phyloP scores from a whole-genome alignment of 2,113 vertebrate species.

The Phocoena phocoena region DNA sequence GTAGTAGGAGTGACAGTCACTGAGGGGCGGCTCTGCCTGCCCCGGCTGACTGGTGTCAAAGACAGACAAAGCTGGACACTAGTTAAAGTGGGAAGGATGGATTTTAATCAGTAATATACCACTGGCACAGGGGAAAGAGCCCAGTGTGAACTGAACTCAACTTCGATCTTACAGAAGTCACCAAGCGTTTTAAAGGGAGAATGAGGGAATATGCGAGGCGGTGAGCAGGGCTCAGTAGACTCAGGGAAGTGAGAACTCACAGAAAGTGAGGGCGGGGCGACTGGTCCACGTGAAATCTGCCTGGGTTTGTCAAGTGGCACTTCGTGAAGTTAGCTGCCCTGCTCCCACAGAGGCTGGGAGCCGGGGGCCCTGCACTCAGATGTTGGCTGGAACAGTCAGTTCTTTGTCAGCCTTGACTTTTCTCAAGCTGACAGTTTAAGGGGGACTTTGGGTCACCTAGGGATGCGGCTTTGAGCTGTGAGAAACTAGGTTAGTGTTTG shows the following conservation, averaged over 20 bases:
- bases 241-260: not conserved
- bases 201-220: accelerated
- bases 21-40: not conserved
- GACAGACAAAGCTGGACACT: not conserved
- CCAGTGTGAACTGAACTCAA: not conserved
- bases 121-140: not conserved
- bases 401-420: not conserved
- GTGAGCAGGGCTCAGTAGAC: not conserved
- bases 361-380: not conserved
- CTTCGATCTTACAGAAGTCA: not conserved
- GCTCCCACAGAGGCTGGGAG: not conserved
- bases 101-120: not conserved
- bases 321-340: accelerated
- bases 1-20: not conserved
- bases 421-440: not conserved
- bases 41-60: not conserved
- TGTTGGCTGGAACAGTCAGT: not conserved
- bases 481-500: not conserved
- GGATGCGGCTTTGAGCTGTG: not conserved
- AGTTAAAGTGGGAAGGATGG: not conserved
- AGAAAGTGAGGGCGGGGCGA: not conserved
- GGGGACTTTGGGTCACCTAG: not conserved
- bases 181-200: not conserved
- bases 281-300: not conserved
- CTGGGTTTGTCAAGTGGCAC: not conserved